These are phyloP conservation scores for Monodelphis domestica DNA, from an alignment of 2,797 vertebrate genomes.

Conservation along the genomic window DNA sequence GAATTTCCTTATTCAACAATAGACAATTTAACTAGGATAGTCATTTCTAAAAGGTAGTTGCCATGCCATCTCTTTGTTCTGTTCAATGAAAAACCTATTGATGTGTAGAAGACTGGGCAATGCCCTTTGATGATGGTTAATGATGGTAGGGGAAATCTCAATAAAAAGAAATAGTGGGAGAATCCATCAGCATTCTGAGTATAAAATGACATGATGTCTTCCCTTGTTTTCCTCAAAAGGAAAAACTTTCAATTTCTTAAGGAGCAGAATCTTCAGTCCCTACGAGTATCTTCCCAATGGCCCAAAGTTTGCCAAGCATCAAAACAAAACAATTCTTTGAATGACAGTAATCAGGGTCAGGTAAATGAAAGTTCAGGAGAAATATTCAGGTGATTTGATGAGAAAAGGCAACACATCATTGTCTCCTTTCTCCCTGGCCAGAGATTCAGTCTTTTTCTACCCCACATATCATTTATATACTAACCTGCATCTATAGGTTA, in stretches of 20 bases:
- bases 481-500: neutral
- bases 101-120: neutral
- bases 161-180: neutral
- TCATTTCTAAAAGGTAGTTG: neutral
- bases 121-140: neutral
- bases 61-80: neutral
- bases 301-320: neutral
- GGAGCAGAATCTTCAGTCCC: neutral
- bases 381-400: neutral
- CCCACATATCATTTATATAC: neutral
- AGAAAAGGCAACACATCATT: neutral
- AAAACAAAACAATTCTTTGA: neutral
- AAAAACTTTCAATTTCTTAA: neutral
- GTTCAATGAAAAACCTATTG: neutral
- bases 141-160: neutral
- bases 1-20: neutral
- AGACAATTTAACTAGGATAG: neutral
- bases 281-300: neutral
- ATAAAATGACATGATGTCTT: neutral
- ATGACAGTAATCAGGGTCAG: neutral
- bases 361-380: neutral
- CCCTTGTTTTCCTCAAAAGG: neutral
- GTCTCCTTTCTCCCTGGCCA: neutral
- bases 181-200: neutral
- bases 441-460: neutral